Percentiles rank a stretch among this genome's conserved stretches.
Conservation (phyloP, 1,140 invertebrate genomes). For the Calliphora vicina region DNA sequence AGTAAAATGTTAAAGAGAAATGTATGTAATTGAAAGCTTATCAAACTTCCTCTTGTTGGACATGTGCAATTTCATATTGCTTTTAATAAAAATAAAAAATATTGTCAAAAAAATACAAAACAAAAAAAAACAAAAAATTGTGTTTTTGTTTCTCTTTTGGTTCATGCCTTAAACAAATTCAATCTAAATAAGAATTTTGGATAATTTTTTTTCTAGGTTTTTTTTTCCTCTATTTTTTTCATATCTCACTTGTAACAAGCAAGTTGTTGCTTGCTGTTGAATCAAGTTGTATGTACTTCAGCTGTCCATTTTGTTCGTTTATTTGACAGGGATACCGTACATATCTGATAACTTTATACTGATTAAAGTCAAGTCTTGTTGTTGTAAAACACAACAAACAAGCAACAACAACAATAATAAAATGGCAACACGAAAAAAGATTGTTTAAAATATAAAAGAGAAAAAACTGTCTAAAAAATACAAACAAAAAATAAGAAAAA, state of each 20-base stretch:
- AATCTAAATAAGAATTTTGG: background rate
- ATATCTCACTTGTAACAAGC: background rate
- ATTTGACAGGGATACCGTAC: conserved; percentile 28
- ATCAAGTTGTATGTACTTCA: conserved; percentile 25
- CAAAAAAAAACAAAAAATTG: background rate
- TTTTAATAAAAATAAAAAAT: background rate
- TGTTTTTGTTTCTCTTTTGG: background rate
- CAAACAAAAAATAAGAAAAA: background rate
- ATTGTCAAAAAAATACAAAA: background rate
- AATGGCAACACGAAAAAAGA: background rate
- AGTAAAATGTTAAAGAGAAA: background rate
- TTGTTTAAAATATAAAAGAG: background rate
- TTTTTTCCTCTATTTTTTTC: no score
- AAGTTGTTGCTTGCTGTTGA: conserved; percentile 15
- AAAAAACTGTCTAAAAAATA: conserved; percentile 12
- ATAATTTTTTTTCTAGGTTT: no score
- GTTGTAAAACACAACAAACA: background rate
- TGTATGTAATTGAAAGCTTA: background rate
- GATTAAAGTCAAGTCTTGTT: conserved; percentile 15
- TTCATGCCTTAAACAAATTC: background rate
- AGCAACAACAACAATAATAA: conserved; percentile 21
- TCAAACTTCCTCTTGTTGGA: background rate
- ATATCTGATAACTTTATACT: conserved; percentile 34
- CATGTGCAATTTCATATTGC: background rate
- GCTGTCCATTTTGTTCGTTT: conserved; percentile 33